Conservation (phyloP, 2,888 invertebrate species). For the Eristalis arbustorum region DNA sequence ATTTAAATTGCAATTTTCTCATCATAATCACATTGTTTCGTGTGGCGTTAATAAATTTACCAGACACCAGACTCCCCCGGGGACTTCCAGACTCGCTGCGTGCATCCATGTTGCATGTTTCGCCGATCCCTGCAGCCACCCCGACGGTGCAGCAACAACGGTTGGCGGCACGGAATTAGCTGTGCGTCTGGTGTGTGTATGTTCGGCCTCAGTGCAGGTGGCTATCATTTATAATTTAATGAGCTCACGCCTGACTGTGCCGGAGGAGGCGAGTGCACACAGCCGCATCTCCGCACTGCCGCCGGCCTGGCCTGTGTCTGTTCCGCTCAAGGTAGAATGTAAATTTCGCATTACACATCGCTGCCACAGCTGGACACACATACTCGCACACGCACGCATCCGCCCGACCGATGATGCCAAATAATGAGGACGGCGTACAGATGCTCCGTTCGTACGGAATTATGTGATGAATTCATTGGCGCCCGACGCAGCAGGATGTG, state of each 20-base stretch:
- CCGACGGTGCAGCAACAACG: neutral
- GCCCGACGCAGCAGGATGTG: neutral
- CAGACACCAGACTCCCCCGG: neutral
- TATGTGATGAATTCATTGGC: constrained; percentile 54
- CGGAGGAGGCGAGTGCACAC: neutral
- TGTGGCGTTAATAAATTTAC: constrained; percentile 59
- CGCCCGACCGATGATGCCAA: constrained; percentile 21
- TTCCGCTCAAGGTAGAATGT: constrained; percentile 39
- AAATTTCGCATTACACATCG: constrained; percentile 49
- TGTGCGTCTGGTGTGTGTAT: constrained; percentile 21
- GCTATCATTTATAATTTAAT: constrained; percentile 68
- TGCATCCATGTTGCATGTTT: neutral
- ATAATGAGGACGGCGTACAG: constrained; percentile 33
- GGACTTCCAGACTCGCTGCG: constrained; percentile 22
- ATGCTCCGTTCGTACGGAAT: constrained; percentile 17
- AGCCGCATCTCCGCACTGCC: neutral
- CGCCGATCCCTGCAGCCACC: neutral
- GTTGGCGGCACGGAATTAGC: neutral
- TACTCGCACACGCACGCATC: neutral
- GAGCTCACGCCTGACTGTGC: constrained; percentile 52
- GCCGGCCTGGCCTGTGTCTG: neutral
- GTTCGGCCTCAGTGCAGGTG: constrained; percentile 1
- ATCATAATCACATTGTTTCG: constrained; percentile 64
- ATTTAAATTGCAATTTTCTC: constrained; percentile 63
- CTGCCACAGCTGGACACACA: neutral